Conservation (phyloP, 2,113 vertebrate species). For the Prionailurus viverrinus region DNA sequence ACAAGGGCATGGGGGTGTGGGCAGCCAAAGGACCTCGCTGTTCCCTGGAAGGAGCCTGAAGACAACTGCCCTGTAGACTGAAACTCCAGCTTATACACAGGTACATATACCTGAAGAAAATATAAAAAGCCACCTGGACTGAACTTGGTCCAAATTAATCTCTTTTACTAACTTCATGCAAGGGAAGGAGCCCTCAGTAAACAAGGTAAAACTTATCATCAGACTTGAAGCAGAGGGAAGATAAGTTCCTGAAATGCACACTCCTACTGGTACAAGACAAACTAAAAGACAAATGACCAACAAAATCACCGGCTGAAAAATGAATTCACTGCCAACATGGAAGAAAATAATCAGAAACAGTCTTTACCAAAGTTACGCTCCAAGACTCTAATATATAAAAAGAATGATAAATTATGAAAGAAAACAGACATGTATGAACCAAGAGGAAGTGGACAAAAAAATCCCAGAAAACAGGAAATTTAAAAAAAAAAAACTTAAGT, state of each 20-base stretch:
- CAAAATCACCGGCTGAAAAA: background rate
- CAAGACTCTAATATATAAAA: background rate
- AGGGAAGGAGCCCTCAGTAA: background rate
- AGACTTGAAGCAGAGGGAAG: background rate
- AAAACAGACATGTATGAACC: background rate
- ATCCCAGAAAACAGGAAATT: background rate
- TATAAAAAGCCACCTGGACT: background rate
- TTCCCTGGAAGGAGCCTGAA: background rate
- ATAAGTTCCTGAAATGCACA: background rate
- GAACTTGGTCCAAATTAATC: background rate
- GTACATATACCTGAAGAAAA: background rate
- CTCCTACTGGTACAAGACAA: background rate
- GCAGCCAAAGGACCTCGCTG: background rate
- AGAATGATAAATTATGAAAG: background rate
- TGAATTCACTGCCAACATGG: background rate
- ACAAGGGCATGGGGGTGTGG: too few relatives aligned
- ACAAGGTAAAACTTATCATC: background rate
- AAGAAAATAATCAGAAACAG: background rate
- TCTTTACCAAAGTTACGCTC: background rate
- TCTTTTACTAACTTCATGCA: background rate
- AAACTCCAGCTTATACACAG: background rate
- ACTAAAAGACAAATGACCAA: background rate
- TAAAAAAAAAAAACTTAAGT: background rate
- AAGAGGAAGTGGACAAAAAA: background rate
- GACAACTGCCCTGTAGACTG: fast-evolving